phyloP scores from a whole-genome alignment of 2,888 invertebrate species.

The Nomada ferruginata region DNA sequence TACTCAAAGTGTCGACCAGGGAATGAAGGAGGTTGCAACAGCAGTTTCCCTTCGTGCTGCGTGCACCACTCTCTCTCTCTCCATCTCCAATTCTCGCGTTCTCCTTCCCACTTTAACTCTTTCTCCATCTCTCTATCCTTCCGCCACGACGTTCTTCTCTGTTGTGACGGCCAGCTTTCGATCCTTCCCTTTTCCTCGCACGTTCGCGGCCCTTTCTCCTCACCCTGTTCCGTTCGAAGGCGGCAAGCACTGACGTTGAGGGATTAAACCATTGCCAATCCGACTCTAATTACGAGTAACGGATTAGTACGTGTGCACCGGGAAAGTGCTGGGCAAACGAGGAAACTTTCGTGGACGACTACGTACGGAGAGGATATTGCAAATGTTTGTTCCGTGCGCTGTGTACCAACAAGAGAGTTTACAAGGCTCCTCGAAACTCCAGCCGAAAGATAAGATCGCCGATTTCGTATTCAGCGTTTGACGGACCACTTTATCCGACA shows the following conservation, averaged over 20 bases:
- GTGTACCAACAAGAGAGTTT: slow-evolving; percentile 64
- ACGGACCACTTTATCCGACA: slow-evolving; percentile 26
- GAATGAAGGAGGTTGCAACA: slow-evolving; percentile 77
- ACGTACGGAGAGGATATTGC: slow-evolving; percentile 63
- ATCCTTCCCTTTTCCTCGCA: slow-evolving; percentile 17
- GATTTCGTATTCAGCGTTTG: slow-evolving; percentile 49
- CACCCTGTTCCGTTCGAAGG: slow-evolving; percentile 36
- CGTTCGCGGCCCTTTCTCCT: slow-evolving; percentile 4
- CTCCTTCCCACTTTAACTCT: slow-evolving; percentile 19
- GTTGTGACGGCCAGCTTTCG: slow-evolving; percentile 3
- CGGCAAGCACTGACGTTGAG: slow-evolving; percentile 78
- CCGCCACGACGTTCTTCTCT: slow-evolving; percentile 28
- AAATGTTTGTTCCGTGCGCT: slow-evolving; percentile 69
- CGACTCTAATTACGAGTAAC: slow-evolving; percentile 83
- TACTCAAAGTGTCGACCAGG: slow-evolving; percentile 82
- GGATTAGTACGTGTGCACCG: slow-evolving; percentile 80
- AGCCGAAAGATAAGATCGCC: slow-evolving; percentile 43
- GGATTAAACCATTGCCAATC: slow-evolving; percentile 84
- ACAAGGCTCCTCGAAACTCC: slow-evolving; percentile 58
- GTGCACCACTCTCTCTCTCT: slow-evolving; percentile 48
- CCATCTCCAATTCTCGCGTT: slow-evolving; percentile 15
- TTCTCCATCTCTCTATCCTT: slow-evolving; percentile 38
- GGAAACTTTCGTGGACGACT: slow-evolving; percentile 78
- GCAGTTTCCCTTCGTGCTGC: slow-evolving; percentile 75
- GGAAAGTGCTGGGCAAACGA: slow-evolving; percentile 76